Evolutionary conservation across 2,113 vertebrate genomes (phyloP).

Genomic region (Pungitius pungitius): DNA sequence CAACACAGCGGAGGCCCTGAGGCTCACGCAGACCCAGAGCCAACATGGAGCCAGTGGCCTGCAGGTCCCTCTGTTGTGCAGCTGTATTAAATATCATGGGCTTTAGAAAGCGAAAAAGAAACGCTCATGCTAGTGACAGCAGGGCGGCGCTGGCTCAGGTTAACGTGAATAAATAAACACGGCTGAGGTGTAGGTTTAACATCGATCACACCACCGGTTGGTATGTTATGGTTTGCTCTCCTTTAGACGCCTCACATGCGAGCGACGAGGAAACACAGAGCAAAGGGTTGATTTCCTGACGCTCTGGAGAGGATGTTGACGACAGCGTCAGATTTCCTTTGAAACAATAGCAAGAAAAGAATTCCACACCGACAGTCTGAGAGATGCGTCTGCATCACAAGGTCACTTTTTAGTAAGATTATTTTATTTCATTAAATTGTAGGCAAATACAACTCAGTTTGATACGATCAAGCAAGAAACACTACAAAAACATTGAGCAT

Average conservation of each 20-base stretch:
- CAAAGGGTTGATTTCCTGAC: constrained; percentile 59
- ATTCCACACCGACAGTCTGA: constrained; percentile 28
- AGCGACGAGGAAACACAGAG: constrained; percentile 44
- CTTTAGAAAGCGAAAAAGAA: constrained; percentile 79
- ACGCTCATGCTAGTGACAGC: constrained; percentile 68
- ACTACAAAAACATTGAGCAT: constrained; percentile 38
- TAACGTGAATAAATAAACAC: constrained; percentile 79
- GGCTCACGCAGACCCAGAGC: constrained; percentile 34
- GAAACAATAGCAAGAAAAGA: constrained; percentile 47
- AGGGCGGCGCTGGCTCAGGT: constrained; percentile 70
- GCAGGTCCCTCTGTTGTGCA: constrained; percentile 38
- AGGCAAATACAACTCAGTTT: constrained; percentile 19
- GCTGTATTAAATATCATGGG: constrained; percentile 82
- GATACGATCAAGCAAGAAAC: constrained; percentile 19
- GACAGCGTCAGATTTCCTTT: constrained; percentile 59
- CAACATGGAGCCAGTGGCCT: constrained; percentile 67
- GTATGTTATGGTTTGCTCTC: neutral
- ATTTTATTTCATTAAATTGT: constrained; percentile 36
- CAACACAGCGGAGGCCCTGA: neutral
- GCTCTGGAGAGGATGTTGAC: constrained; percentile 66
- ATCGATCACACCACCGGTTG: constrained; percentile 33
- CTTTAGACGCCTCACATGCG: constrained; percentile 5
- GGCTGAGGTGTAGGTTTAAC: constrained; percentile 29
- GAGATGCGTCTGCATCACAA: constrained; percentile 7
- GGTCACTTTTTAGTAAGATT: neutral